Base-by-base conservation (phyloP, 2,888 invertebrate genomes). In the Teinopalpus imperialis region DNA sequence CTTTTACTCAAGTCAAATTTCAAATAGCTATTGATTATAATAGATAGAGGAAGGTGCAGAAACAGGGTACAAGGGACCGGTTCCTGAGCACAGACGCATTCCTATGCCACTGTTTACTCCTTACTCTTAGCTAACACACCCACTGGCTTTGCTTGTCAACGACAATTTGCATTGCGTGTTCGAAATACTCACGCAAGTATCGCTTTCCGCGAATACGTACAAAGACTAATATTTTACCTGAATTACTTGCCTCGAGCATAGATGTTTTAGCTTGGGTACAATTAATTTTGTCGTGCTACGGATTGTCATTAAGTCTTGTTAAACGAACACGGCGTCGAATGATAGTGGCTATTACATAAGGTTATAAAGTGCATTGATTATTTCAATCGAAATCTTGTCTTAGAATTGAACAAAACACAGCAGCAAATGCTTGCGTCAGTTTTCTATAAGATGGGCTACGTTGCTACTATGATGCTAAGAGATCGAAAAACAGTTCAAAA, bases 11-110 rank as follows among this genome's bases (percentile, higher is more conserved):
- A 3, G 16, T 31, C 16, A 5, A 3, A 9, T 36, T 34, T 24
- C 23, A 44, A 44, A 44, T 36, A 30, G 12, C 24, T 24, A 18
- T 13, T 24, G 37, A 27, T 39, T 45, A 12, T 37, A 13, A 24
- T 37, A 36, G 10, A 10, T 35, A 29, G 26, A 26, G 24, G 26
- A 30, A 21, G 39, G 39, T 40, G 16, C 23, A 12, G 35, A 26
- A 29, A 18, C 20, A 29, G 30, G 7, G 27, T 32, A 20, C 41
- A 27, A 23, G 20, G 48, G 58, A 69, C 69, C 68, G 70, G 70
- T 69, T 69, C 51, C 57, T 10, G 13, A n/a, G 13, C 27, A 14
- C 27, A 40, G 55, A 48, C 59, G 56, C 68, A 67, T 69, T 63
- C 65, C 69, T 12, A 29, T 29, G 30, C 35, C 31, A 13, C 9